Evolutionary conservation across 2,797 vertebrate species (phyloP).

Genomic region (Xenops minutus): DNA sequence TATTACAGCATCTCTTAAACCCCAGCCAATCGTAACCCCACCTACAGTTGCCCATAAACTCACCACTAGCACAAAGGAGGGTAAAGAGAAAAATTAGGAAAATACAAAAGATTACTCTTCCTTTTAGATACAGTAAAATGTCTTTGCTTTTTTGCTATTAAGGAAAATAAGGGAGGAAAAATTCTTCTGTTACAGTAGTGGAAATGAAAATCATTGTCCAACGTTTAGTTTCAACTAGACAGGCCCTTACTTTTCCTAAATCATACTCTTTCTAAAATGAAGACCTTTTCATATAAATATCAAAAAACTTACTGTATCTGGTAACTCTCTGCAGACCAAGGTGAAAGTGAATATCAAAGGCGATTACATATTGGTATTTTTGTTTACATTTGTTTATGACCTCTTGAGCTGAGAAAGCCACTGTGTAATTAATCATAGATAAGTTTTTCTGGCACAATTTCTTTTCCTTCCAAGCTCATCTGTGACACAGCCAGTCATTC

Average conservation of each 20-base stretch:
- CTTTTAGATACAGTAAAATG: neutral
- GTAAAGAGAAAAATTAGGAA: neutral
- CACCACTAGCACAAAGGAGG: neutral
- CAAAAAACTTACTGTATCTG: no score
- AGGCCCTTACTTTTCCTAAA: neutral
- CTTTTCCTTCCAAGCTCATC: no score
- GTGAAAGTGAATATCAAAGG: no score
- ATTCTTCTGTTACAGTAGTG: neutral
- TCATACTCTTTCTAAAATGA: no score
- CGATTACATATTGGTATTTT: no score
- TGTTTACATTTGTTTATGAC: no score
- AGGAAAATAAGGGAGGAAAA: neutral
- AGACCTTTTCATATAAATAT: no score
- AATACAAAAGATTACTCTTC: neutral
- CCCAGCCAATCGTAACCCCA: neutral
- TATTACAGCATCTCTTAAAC: neutral
- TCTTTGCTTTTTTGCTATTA: neutral
- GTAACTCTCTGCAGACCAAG: no score
- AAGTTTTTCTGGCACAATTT: no score
- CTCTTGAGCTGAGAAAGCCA: no score
- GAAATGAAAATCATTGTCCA: neutral
- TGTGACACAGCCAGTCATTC: neutral
- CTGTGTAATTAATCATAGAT: no score
- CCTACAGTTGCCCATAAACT: neutral
- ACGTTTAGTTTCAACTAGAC: neutral